Base-by-base conservation (phyloP, 2,797 vertebrate species). In the Cossypha niveicapilla region DNA sequence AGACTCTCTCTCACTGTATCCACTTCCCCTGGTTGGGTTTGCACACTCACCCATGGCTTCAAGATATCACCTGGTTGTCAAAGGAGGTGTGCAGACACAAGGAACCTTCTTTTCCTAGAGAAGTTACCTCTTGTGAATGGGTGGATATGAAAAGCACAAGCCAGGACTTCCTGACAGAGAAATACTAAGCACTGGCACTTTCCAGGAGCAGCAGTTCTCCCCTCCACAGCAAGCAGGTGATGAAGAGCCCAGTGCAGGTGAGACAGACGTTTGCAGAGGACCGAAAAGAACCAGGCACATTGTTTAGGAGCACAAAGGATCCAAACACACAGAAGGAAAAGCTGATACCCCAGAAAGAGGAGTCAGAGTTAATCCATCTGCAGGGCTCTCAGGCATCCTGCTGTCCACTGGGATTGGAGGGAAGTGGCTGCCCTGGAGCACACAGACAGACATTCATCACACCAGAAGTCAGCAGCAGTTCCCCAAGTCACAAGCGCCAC, bases 341-440 rank as follows among this genome's bases (percentile, higher is more conserved):
- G 28, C 70, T 63, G 67, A 90, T 76, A 89, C 5, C 50, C 22
- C 35, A 58, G 60, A 47, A 78, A 77, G 44, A 62, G 34, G 51
- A 82, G 62, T 13, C 34, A 35, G 42, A 86, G 22, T 68, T 68
- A 86, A 95, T 71, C 7, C 2, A 23, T 34, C 62, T 27, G 70
- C 86, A 84, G 30, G 58, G 62, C 74, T 93, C 58, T 50, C 92
- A 68, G 88, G n/a, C 71, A 73, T 48, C 30, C 51, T 0, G 0
- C 17, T 7, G 11, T 15, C 66, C 70, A 18, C 1, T 17, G 51
- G 60, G 48, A 73, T 10, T 42, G 32, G 4, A 74, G 60, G 74
- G 72, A 85, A 82, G 76, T 18, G 72, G 84, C 84, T 91, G 85
- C 44, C 60, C 79, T 18, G 30, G 25, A 79, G 67, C 86, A 62